A percentile compares a stretch with the other conserved stretches of the same genome.
phyloP scores from a whole-genome alignment of 1,140 invertebrate species.

The Trachymyrmex septentrionalis region DNA sequence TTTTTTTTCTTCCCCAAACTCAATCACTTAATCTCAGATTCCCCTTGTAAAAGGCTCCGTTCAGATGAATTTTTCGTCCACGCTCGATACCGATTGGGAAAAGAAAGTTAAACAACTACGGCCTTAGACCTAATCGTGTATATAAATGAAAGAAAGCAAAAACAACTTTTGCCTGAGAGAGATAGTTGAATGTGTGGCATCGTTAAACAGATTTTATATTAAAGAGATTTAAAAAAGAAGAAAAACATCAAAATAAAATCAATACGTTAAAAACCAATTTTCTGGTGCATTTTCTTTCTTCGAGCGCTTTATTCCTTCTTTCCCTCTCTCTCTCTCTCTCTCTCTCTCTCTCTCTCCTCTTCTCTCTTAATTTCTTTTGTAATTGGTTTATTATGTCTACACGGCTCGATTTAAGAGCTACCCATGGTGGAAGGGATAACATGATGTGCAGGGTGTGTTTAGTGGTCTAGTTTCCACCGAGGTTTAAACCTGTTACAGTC shows the following conservation, averaged over 20 bases:
- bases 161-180: slow-evolving; percentile 83
- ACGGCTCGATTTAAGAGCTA: no score
- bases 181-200: slow-evolving; percentile 85
- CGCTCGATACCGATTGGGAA: slow-evolving; percentile 63
- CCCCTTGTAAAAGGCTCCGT: slow-evolving; percentile 15
- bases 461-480: no score
- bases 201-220: slow-evolving; percentile 87
- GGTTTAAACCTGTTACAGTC: no score
- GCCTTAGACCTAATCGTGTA: slow-evolving; percentile 86
- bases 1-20: not conserved
- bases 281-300: slow-evolving; percentile 33
- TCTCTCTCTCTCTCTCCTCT: no score
- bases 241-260: slow-evolving; percentile 86
- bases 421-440: no score
- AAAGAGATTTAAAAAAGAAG: slow-evolving; percentile 84
- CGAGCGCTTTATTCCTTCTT: not conserved
- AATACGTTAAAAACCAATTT: slow-evolving; percentile 84
- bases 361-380: no score
- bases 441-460: no score
- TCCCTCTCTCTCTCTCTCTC: not conserved
- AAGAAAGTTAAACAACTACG: slow-evolving; percentile 80
- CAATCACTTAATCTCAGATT: slow-evolving; percentile 13
- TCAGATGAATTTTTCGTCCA: slow-evolving; percentile 33
- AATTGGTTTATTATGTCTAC: no score
- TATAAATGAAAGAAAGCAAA: slow-evolving; percentile 81